A percentile compares a stretch with the other conserved stretches of the same genome.
Conservation (phyloP, 2,888 invertebrate species). For the Frankliniella fusca region DNA sequence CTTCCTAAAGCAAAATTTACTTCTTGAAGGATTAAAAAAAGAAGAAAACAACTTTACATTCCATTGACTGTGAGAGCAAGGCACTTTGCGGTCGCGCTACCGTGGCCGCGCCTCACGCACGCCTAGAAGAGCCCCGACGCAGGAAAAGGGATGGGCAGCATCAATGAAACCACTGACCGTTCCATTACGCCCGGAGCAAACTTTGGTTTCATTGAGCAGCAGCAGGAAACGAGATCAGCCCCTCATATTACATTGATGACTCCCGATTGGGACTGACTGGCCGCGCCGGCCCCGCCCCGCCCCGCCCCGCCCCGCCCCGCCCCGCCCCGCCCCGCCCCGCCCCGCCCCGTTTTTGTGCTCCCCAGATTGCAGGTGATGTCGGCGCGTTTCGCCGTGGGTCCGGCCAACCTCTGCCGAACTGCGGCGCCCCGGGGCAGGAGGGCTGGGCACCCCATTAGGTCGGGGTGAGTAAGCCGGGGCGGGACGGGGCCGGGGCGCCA, state of each 20-base stretch:
- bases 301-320: too few species aligned
- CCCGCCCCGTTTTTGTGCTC: too few species aligned
- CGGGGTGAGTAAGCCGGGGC: neutral
- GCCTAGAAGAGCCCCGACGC: neutral
- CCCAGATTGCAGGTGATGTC: neutral
- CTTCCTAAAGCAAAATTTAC: too few species aligned
- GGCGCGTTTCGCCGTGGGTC: neutral
- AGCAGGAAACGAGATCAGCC: neutral
- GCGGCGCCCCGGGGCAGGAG: neutral
- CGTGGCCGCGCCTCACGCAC: neutral
- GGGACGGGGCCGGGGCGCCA: neutral
- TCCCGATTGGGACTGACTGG: neutral
- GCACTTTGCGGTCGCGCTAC: too few species aligned
- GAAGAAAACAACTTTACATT: too few species aligned
- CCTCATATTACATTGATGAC: neutral
- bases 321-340: too few species aligned
- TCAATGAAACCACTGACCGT: conserved; percentile 1
- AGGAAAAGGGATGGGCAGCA: neutral
- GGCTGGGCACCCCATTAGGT: too few species aligned
- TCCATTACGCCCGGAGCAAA: neutral
- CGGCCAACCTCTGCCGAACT: neutral
- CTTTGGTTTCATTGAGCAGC: neutral
- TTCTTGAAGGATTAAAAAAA: too few species aligned
- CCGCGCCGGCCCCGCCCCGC: neutral
- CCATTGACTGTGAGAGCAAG: too few species aligned